Conservation (phyloP, 2,888 invertebrate species). For the Aromia moschata region DNA sequence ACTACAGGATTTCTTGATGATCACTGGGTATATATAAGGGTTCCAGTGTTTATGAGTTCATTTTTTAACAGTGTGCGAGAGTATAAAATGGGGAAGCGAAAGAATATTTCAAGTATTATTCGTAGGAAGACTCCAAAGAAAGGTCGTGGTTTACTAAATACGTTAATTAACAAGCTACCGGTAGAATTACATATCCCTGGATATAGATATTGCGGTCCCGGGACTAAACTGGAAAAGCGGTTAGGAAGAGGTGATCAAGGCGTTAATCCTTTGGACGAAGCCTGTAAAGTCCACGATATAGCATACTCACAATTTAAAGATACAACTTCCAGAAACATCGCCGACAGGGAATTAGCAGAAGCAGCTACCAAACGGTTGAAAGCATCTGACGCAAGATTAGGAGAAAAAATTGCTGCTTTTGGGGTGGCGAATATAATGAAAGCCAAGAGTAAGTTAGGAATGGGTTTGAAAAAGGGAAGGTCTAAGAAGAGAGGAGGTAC, state of each 20-base stretch:
- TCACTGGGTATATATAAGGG: not conserved
- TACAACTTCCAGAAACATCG: not conserved
- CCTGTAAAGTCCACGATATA: constrained; percentile 11
- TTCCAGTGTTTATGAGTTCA: not conserved
- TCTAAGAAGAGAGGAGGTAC: not conserved
- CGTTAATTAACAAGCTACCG: not conserved
- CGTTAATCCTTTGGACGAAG: constrained; percentile 15
- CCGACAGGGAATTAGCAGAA: not conserved
- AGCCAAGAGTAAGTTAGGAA: constrained; percentile 6
- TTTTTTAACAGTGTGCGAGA: not conserved
- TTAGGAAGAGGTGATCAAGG: constrained; percentile 5
- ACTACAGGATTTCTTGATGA: not conserved
- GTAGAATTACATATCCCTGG: not conserved
- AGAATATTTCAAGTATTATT: not conserved
- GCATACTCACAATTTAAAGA: constrained; percentile 7
- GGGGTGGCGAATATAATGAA: constrained; percentile 2
- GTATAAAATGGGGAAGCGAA: not conserved
- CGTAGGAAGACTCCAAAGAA: not conserved
- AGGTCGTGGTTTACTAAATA: not conserved
- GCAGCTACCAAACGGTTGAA: not conserved
- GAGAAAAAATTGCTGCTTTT: constrained; percentile 2
- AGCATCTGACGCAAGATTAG: not conserved
- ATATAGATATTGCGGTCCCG: not conserved
- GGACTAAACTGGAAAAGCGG: not conserved
- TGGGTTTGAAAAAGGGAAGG: not conserved